Conservation (phyloP, 2,113 vertebrate species). For the Prunella himalayana region DNA sequence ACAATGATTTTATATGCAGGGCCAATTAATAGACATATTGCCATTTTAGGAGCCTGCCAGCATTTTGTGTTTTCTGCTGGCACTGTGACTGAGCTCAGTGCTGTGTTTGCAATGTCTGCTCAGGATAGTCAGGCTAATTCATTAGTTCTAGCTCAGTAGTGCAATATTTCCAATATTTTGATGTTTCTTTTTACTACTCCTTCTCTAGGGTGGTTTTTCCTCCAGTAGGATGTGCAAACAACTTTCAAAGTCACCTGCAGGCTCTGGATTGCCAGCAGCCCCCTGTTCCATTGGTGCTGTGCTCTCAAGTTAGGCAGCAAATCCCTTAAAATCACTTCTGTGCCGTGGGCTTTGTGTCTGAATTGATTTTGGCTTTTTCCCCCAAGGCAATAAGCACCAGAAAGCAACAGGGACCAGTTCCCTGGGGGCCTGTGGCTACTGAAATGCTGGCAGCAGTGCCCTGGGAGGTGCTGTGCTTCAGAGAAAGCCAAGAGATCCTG, state of each 20-base stretch:
- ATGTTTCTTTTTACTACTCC: neutral
- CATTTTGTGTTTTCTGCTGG: neutral
- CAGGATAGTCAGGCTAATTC: neutral
- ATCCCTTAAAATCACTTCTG: neutral
- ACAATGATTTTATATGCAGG: neutral
- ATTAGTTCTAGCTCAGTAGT: neutral
- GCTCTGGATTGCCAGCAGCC: neutral
- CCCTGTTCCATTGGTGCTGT: neutral
- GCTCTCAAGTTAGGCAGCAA: neutral
- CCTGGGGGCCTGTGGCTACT: neutral
- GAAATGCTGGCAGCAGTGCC: neutral
- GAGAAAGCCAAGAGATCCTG: neutral
- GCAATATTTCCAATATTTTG: neutral
- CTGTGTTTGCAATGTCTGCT: neutral
- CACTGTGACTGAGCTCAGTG: neutral
- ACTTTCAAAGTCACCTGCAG: neutral
- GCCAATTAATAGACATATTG: neutral
- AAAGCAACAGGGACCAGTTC: neutral
- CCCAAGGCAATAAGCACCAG: neutral
- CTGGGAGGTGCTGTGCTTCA: neutral
- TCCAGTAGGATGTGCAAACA: neutral
- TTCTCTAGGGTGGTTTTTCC: neutral
- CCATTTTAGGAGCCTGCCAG: neutral
- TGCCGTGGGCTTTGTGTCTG: neutral
- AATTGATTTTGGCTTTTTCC: neutral